phyloP scores from a whole-genome alignment of 2,113 vertebrate species.

The Xerus inauris region DNA sequence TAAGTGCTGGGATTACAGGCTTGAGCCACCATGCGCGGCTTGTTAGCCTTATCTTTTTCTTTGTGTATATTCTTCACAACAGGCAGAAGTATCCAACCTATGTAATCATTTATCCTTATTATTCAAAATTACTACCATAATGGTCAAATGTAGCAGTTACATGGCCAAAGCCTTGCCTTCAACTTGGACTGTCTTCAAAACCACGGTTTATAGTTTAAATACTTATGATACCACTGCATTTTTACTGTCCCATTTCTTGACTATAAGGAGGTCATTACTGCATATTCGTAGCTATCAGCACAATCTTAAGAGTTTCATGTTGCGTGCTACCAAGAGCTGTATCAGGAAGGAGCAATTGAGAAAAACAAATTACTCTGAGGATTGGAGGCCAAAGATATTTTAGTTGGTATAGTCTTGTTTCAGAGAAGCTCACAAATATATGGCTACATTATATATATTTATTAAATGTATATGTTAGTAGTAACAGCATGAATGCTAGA shows the following conservation, averaged over 20 bases:
- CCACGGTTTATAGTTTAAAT: background rate
- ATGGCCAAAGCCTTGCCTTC: slow-evolving; percentile 5
- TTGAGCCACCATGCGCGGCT: too few relatives aligned
- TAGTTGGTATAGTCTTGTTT: background rate
- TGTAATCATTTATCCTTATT: slow-evolving; percentile 11
- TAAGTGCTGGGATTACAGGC: too few relatives aligned
- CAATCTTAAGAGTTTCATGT: background rate
- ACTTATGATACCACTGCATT: background rate
- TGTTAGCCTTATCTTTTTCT: background rate
- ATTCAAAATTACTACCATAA: background rate
- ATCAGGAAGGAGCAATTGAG: background rate
- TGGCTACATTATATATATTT: background rate
- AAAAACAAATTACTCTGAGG: background rate
- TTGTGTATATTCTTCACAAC: background rate
- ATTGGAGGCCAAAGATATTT: background rate
- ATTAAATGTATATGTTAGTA: background rate
- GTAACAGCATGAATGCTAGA: background rate
- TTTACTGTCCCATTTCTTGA: too few relatives aligned
- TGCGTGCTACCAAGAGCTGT: background rate
- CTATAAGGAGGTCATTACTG: background rate
- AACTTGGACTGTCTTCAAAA: background rate
- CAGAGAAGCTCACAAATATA: slow-evolving; percentile 24
- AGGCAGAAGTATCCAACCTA: background rate
- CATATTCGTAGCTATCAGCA: background rate
- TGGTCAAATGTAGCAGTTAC: background rate